These are phyloP conservation scores for Hippocampus abdominalis DNA, from an alignment of 2,113 vertebrate genomes.

Conservation along the genomic window DNA sequence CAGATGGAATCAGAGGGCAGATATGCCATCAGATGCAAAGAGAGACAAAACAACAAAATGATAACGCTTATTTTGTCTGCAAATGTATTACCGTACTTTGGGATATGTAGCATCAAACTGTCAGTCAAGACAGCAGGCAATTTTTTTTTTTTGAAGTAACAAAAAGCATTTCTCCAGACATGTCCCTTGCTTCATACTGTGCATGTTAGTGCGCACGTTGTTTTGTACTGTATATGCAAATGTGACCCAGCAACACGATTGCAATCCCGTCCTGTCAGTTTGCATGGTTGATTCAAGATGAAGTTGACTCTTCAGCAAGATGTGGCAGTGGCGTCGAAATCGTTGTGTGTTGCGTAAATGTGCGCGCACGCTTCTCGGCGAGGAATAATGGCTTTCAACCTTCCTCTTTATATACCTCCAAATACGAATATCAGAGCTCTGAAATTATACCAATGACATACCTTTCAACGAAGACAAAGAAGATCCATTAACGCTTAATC, in stretches of 20 bases:
- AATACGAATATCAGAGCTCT: not conserved
- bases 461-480: not conserved
- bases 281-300: not conserved
- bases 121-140: not conserved
- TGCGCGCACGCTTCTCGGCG: no score
- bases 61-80: constrained; percentile 6
- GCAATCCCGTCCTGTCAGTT: no score
- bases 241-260: not conserved
- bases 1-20: constrained; percentile 4
- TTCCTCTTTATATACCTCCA: no score
- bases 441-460: not conserved
- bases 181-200: not conserved
- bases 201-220: not conserved
- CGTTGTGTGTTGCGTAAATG: no score
- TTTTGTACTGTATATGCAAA: not conserved
- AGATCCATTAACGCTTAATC: no score
- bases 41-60: constrained; percentile 16
- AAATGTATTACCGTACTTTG: not conserved
- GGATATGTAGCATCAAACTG: not conserved
- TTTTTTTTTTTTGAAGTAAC: not conserved
- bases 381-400: no score
- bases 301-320: not conserved
- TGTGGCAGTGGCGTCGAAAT: not conserved
- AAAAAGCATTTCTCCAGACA: not conserved
- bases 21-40: constrained; percentile 6